Base-by-base conservation (phyloP, 2,113 vertebrate species). In the Vulpes lagopus region DNA sequence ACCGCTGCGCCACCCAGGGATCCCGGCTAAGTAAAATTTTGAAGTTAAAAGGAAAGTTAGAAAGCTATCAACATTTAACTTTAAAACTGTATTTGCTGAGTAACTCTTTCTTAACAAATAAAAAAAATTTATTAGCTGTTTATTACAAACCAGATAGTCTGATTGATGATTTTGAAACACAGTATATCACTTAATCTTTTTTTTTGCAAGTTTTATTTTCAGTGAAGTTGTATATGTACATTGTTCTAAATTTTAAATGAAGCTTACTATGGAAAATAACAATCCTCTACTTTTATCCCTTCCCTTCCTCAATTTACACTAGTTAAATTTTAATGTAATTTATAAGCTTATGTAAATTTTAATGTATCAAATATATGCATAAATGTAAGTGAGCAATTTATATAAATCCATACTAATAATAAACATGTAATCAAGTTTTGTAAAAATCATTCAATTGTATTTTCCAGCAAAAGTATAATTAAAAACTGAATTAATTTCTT, bases 391-490 rank as follows among this genome's bases (percentile, higher is more conserved):
- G 20, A 81, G 2, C 6, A 65, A 80, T 90, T 53, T 79, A 71
- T 60, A 93, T 30, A 82, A 94, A 49, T 30, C 74, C 2, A 89
- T 78, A 78, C 25, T 78, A 78, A 51, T 30, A 81, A 74, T 38
- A 81, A 19, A 71, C 55, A 55, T 53, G 25, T 11, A 51, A 89
- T 89, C 11, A 62, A 89, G 35, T 89, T 93, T 82, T 89, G 78
- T 55, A 86, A 93, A 90, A 84, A 51, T 59, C 20, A 89, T 62
- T 82, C 74, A 88, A 59, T 23, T 83, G 17, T 57, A 88, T 89
- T 96, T 94, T 90, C 19, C 11, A 65, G 25, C 14, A 76, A 85
- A 96, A 79, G 32, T 92, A 80, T 60, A 93, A 83, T 49, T 73
- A 83, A 86, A 90, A 71, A 53, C 76, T 60, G 14, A 86, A 67